Percentiles rank a stretch among this genome's conserved stretches.
Conservation (phyloP, 2,113 vertebrate species). For the Progne subis region DNA sequence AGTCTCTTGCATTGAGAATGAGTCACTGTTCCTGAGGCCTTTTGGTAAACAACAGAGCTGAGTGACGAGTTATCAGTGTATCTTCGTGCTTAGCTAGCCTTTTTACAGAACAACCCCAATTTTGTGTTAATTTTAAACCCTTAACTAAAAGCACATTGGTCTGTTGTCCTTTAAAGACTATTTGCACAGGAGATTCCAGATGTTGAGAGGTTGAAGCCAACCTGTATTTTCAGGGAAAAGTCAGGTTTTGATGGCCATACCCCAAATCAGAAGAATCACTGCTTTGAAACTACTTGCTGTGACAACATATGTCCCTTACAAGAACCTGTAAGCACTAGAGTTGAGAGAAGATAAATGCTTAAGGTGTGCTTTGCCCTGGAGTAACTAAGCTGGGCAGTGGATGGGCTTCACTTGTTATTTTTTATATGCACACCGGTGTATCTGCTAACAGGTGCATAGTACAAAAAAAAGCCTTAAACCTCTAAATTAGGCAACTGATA, state of each 20-base stretch:
- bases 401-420: neutral
- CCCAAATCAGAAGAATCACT: neutral
- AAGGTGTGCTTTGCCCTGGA: neutral
- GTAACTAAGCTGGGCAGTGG: neutral
- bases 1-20: neutral
- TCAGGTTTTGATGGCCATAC: neutral
- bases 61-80: neutral
- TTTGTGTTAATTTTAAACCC: neutral
- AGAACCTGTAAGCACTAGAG: neutral
- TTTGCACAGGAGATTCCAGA: neutral
- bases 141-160: neutral
- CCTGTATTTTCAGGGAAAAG: neutral
- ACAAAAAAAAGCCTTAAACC: neutral
- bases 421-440: rapidly evolving
- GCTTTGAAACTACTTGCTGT: rapidly evolving
- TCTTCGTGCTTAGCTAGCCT: neutral
- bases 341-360: neutral
- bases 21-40: neutral
- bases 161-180: neutral
- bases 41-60: neutral
- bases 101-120: neutral
- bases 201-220: neutral
- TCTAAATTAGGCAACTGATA: neutral
- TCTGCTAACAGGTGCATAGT: neutral
- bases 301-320: neutral